Evolutionary conservation across 2,113 vertebrate genomes (phyloP).

Genomic region (Phyllostomus hastatus): DNA sequence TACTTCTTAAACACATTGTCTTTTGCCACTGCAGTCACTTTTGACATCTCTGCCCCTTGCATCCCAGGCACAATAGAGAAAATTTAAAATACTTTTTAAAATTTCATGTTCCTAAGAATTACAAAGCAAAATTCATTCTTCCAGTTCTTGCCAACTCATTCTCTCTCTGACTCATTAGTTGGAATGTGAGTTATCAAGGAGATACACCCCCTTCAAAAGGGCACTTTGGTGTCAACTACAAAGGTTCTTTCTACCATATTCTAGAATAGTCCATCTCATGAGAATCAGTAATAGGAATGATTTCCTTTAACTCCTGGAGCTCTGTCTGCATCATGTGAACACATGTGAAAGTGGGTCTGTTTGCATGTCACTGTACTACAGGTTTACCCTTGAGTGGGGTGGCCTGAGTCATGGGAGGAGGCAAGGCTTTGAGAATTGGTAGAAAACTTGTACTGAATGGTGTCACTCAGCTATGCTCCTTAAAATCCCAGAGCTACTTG

Average conservation of each 20-base stretch:
- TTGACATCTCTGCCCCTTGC: not conserved
- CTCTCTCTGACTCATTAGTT: not conserved
- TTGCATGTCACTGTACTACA: fast-evolving
- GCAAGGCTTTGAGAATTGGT: not conserved
- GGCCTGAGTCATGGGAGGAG: not conserved
- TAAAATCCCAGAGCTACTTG: not conserved
- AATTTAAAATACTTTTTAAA: not conserved
- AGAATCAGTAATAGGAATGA: not conserved
- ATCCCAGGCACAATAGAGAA: not conserved
- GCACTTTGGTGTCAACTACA: not conserved
- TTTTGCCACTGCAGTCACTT: not conserved
- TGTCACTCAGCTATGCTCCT: not conserved
- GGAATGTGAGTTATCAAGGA: not conserved
- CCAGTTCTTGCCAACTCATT: not conserved
- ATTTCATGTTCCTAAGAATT: not conserved
- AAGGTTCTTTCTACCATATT: not conserved
- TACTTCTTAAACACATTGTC: not conserved
- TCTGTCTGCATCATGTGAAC: fast-evolving
- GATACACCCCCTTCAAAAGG: not conserved
- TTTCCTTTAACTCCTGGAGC: no score
- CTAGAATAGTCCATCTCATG: not conserved
- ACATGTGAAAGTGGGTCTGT: fast-evolving
- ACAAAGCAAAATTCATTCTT: not conserved
- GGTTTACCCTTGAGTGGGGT: no score
- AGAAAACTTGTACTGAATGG: not conserved